Evolutionary conservation across 1,140 invertebrate genomes (phyloP).

Genomic region (Drosophila pandora): DNA sequence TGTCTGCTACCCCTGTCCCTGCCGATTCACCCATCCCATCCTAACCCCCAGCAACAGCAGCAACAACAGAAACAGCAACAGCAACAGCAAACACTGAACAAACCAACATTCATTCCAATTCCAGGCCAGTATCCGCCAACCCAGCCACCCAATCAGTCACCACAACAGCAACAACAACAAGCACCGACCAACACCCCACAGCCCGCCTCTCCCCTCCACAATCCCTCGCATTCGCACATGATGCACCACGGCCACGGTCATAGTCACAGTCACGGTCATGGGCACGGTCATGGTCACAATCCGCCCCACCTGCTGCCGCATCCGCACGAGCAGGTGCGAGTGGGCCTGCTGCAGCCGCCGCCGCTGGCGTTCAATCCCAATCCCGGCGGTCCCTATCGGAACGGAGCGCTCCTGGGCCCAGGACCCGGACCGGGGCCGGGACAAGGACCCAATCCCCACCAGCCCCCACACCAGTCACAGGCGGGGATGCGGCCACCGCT

Average conservation of each 20-base stretch:
- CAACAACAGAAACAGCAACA: conserved; percentile 38
- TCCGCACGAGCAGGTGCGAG: conserved; percentile 66
- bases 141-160: conserved; percentile 51
- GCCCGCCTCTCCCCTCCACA: conserved; percentile 44
- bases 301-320: conserved; percentile 57
- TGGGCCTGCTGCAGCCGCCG: conserved; percentile 65
- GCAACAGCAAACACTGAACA: conserved; percentile 49
- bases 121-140: conserved; percentile 70
- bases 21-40: conserved; percentile 13
- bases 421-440: conserved; percentile 37
- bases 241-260: conserved; percentile 39
- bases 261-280: conserved; percentile 1
- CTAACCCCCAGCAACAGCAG: conserved; percentile 24
- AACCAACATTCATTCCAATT: conserved; percentile 70
- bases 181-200: conserved; percentile 56
- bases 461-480: conserved; percentile 7
- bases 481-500: conserved; percentile 29
- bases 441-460: conserved; percentile 1
- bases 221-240: conserved; percentile 67
- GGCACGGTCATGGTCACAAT: conserved; percentile 23
- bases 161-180: conserved; percentile 52
- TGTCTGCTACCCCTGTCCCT: conserved; percentile 31
- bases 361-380: conserved; percentile 39
- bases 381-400: conserved; percentile 45
- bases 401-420: conserved; percentile 59